Evolutionary conservation across 1,140 invertebrate genomes (phyloP).

Genomic region (Lithobius niger): DNA sequence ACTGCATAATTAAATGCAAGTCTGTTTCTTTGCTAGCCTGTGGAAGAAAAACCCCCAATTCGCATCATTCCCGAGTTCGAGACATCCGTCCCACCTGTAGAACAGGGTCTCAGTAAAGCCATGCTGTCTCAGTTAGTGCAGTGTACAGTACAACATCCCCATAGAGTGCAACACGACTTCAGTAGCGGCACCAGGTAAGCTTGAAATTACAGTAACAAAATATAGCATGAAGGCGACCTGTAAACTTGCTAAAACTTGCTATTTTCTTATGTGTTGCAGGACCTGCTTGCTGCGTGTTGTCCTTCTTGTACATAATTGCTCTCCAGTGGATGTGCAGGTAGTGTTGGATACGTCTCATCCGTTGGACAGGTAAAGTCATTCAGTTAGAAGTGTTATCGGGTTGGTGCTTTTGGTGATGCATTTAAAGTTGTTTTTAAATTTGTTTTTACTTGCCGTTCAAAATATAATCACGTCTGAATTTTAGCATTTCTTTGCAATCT

Average conservation of each 20-base stretch:
- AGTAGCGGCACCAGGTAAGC: neutral
- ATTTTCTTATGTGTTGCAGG: neutral
- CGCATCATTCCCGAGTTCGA: neutral
- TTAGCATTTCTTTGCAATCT: too few relatives aligned
- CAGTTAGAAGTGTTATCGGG: neutral
- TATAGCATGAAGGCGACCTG: too few relatives aligned
- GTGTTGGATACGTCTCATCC: neutral
- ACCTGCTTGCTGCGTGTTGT: neutral
- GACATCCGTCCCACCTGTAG: neutral
- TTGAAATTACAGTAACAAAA: neutral
- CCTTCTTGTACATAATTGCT: neutral
- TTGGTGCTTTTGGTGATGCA: too few relatives aligned
- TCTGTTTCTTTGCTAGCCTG: neutral
- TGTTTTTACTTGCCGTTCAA: too few relatives aligned
- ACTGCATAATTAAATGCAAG: too few relatives aligned
- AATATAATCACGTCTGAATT: too few relatives aligned
- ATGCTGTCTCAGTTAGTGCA: constrained; percentile 6
- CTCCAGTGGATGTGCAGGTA: neutral
- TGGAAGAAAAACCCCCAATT: neutral
- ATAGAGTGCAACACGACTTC: constrained; percentile 6
- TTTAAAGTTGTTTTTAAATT: neutral
- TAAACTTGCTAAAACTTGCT: too few relatives aligned
- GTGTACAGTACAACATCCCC: constrained; percentile 5
- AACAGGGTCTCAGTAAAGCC: neutral
- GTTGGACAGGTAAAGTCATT: neutral